phyloP scores from a whole-genome alignment of 1,140 invertebrate genomes.

The Trachymyrmex septentrionalis region DNA sequence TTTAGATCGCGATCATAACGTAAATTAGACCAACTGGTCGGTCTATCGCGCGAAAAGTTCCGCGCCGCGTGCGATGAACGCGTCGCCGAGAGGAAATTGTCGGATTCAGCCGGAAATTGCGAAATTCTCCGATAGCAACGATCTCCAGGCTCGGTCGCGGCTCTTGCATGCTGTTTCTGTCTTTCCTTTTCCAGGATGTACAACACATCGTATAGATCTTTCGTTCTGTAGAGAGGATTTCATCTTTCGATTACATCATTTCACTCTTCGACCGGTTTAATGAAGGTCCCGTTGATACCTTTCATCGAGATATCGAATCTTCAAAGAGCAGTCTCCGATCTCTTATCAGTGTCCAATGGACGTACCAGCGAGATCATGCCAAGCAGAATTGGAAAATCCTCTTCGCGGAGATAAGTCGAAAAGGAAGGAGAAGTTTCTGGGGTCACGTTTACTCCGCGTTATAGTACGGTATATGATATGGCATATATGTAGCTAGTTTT shows the following conservation, averaged over 20 bases:
- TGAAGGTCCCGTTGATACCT: slow-evolving; percentile 33
- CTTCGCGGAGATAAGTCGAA: slow-evolving; percentile 50
- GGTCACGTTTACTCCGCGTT: neutral
- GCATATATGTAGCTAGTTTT: neutral
- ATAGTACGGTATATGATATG: neutral
- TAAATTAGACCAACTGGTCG: slow-evolving; percentile 54
- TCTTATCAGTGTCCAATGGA: slow-evolving; percentile 17
- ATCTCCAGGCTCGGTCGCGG: slow-evolving; percentile 24
- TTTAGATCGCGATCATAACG: slow-evolving; percentile 23
- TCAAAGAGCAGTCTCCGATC: slow-evolving; percentile 38
- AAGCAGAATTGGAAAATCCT: slow-evolving; percentile 55
- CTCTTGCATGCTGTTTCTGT: neutral
- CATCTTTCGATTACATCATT: slow-evolving; percentile 28
- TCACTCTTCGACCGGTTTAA: slow-evolving; percentile 28
- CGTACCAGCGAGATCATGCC: slow-evolving; percentile 22
- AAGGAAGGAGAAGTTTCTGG: slow-evolving; percentile 24
- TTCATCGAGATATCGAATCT: slow-evolving; percentile 36
- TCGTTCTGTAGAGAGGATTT: slow-evolving; percentile 23
- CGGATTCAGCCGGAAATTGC: slow-evolving; percentile 59
- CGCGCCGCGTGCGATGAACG: slow-evolving; percentile 5
- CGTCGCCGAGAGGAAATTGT: slow-evolving; percentile 44
- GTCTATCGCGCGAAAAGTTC: slow-evolving; percentile 21
- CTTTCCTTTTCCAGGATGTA: neutral
- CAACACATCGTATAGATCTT: slow-evolving; percentile 15
- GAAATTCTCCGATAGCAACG: slow-evolving; percentile 49